Evolutionary conservation across 2,113 vertebrate species (phyloP).

Genomic region (Siphamia tubifer): DNA sequence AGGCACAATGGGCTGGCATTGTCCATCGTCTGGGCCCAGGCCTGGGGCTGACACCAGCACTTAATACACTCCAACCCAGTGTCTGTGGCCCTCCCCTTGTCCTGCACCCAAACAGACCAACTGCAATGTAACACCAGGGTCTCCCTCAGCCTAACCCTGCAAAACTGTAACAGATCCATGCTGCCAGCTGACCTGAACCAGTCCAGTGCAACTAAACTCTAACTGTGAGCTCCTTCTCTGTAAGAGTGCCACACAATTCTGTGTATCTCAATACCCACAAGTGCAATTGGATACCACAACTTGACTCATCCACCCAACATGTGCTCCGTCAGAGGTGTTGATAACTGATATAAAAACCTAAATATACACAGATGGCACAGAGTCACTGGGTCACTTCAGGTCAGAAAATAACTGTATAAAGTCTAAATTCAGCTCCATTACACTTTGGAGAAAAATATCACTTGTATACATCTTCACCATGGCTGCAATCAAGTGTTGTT

Average conservation of each 20-base stretch:
- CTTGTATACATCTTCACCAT: slow-evolving; percentile 33
- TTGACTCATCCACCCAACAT: slow-evolving; percentile 52
- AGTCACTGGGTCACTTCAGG: slow-evolving; percentile 45
- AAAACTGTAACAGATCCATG: slow-evolving; percentile 55
- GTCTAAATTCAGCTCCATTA: background rate
- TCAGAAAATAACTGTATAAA: background rate
- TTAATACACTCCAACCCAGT: slow-evolving; percentile 57
- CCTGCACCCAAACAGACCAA: slow-evolving; percentile 59
- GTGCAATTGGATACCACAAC: slow-evolving; percentile 60
- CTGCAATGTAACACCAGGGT: slow-evolving; percentile 63
- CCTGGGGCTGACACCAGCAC: slow-evolving; percentile 63
- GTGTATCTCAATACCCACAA: slow-evolving; percentile 45
- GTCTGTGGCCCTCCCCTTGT: slow-evolving; percentile 17
- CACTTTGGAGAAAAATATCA: background rate
- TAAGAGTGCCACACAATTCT: slow-evolving; percentile 49
- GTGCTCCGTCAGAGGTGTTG: slow-evolving; percentile 56
- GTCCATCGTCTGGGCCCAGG: slow-evolving; percentile 61
- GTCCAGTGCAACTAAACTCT: slow-evolving; percentile 59
- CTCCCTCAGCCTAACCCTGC: slow-evolving; percentile 37
- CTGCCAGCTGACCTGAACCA: slow-evolving; percentile 40
- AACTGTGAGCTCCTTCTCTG: slow-evolving; percentile 25
- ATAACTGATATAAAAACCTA: slow-evolving; percentile 62
- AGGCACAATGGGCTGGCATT: slow-evolving; percentile 68
- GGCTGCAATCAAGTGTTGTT: slow-evolving; percentile 38
- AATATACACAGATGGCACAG: slow-evolving; percentile 43